phyloP scores from a whole-genome alignment of 2,113 vertebrate species.

The Chaetops frenatus region DNA sequence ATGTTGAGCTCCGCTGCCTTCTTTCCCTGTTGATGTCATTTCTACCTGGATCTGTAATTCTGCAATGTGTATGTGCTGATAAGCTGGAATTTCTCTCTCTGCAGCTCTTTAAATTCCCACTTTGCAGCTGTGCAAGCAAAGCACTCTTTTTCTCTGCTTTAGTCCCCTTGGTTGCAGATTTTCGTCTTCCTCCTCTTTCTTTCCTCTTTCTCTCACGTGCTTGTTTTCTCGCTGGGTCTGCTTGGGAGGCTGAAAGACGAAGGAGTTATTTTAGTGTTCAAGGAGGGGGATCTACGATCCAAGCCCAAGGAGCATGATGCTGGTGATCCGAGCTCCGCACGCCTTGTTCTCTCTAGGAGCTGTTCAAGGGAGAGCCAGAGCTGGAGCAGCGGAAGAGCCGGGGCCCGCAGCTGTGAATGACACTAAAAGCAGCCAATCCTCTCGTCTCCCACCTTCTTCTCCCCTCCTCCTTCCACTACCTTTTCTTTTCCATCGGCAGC shows the following conservation, averaged over 20 bases:
- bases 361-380: conserved; percentile 56
- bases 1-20: conserved; percentile 94
- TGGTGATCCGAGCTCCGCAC: conserved; percentile 59
- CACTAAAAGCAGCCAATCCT: conserved; percentile 46
- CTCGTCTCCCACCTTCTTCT: background rate
- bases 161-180: conserved; percentile 60
- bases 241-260: conserved; percentile 24
- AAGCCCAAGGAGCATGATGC: conserved; percentile 65
- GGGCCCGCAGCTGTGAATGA: conserved; percentile 17
- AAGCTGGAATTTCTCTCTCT: conserved; percentile 55
- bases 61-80: conserved; percentile 62
- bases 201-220: background rate
- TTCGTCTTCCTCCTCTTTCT: conserved; percentile 38
- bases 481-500: conserved; percentile 53
- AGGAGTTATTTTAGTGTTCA: conserved; percentile 5
- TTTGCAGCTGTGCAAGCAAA: conserved; percentile 59
- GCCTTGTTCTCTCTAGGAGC: conserved; percentile 62
- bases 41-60: conserved; percentile 66
- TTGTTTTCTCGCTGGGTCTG: conserved; percentile 7
- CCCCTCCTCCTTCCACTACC: conserved; percentile 43
- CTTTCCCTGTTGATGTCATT: conserved; percentile 97
- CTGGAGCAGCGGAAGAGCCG: conserved; percentile 64
- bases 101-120: conserved; percentile 66
- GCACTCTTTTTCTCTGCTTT: conserved; percentile 46
- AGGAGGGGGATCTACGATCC: conserved; percentile 40